Percentiles rank a stretch among this genome's conserved stretches.
Conservation (phyloP, 2,797 vertebrate species). For the Tympanoctomys barrerae region DNA sequence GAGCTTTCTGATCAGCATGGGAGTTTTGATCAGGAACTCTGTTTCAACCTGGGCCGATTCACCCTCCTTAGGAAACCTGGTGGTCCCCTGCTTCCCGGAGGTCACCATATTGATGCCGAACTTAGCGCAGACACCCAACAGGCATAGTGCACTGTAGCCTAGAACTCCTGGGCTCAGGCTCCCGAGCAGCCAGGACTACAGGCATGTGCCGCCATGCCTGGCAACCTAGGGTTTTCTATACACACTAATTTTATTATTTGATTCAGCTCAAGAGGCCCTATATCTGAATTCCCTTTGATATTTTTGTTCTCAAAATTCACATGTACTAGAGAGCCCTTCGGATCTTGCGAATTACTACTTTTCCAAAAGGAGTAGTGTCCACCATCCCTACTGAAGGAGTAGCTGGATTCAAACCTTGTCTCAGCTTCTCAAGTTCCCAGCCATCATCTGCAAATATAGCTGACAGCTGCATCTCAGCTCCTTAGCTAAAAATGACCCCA, state of each 20-base stretch:
- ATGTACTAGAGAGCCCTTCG: neutral
- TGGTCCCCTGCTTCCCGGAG: too few species aligned
- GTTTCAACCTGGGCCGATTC: too few species aligned
- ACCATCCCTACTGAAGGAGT: neutral
- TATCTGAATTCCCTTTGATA: constrained; percentile 32
- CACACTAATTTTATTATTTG: neutral
- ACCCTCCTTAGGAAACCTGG: too few species aligned
- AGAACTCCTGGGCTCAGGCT: too few species aligned
- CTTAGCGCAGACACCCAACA: too few species aligned
- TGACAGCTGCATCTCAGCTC: constrained; percentile 55
- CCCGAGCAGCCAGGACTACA: too few species aligned
- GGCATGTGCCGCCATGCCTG: too few species aligned
- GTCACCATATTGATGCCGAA: too few species aligned
- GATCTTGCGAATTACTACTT: constrained; percentile 32
- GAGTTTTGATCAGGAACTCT: too few species aligned
- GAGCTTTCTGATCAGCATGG: neutral
- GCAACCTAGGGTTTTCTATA: neutral
- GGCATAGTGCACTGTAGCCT: too few species aligned
- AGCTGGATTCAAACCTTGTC: neutral
- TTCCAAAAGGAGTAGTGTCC: neutral
- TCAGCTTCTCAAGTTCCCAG: neutral
- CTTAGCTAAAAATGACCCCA: constrained; percentile 59
- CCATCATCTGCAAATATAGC: constrained; percentile 22
- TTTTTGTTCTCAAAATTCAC: constrained; percentile 50
- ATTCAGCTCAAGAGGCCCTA: constrained; percentile 3